Evolutionary conservation across 1,140 invertebrate species (phyloP), one percentile per base, ranked within the genome.

Genomic region (Diploscapter pachys): DNA sequence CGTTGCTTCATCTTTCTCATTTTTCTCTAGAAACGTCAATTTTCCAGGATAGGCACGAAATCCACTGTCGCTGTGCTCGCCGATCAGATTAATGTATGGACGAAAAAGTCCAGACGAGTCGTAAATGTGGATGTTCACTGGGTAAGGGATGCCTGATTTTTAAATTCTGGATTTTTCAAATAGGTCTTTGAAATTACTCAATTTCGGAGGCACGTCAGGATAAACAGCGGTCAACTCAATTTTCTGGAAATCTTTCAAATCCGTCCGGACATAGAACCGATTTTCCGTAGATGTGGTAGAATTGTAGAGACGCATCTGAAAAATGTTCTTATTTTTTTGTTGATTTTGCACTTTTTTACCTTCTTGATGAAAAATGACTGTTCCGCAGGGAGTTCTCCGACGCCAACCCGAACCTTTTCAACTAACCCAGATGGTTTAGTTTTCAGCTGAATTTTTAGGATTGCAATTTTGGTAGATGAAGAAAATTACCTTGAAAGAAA

Each of bases 161-260:
- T 6, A 9, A 8, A 31, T n/a, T 52, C 31, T 59, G 1, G 9
- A 59, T 59, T 11, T 68, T 6, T 53, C 56, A 9, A 55, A 5
- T n/a, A 6, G 51, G 31, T 1, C 31, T 52, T 5, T n/a, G 52
- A 54, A 52, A 6, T 54, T 54, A 68, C 66, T 68, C 49, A n/a
- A 55, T 53, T 68, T 68, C 5, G 66, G 66, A 68, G 66, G 66
- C 5, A 68, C 56, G 66, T 68, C 66, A 8, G 66, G 66, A 5
- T 55, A 48, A 48, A 68, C 66, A 6, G 66, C 56, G 6, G 66
- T 5, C 52, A 68, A 68, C 66, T 68, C 66, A 11, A 50, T 51
- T 52, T 55, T 55, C 52, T 52, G 9, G 8, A 55, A 5, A 6
- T 52, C 53, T 5, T 52, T 8, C 52, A 68, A 68, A 6, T 68